phyloP scores from a whole-genome alignment of 2,797 vertebrate genomes.

The Pangasius macronema region DNA sequence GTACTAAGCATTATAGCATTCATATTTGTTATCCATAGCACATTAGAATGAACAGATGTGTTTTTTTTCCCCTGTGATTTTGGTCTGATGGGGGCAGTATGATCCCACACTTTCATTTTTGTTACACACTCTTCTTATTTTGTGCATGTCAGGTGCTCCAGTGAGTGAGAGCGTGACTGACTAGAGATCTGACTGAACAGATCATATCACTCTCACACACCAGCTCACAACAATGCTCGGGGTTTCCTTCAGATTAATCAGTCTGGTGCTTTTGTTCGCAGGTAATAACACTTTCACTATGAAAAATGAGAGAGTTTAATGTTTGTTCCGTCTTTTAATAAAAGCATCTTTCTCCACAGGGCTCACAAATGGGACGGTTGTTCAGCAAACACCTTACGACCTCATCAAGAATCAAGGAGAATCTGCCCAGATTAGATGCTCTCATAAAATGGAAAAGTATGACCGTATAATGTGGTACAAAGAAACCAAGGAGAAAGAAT shows the following conservation, averaged over 20 bases:
- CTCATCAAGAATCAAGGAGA: conserved; percentile 33
- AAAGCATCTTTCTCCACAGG: conserved; percentile 30
- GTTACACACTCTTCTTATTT: background rate
- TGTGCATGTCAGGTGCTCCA: background rate
- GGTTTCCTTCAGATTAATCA: background rate
- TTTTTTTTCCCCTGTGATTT: too few species aligned
- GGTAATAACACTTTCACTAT: conserved; percentile 22
- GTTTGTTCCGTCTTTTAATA: background rate
- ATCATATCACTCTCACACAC: background rate
- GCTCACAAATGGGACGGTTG: conserved; percentile 7
- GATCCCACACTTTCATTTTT: background rate
- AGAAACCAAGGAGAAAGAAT: conserved; percentile 24
- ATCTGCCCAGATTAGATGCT: conserved; percentile 39
- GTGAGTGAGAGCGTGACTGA: background rate
- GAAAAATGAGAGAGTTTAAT: background rate
- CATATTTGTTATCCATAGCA: background rate
- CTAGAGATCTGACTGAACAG: background rate
- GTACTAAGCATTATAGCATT: background rate
- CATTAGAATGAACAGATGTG: background rate
- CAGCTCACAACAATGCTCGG: conserved; percentile 19
- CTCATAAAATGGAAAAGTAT: conserved; percentile 37
- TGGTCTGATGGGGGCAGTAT: background rate
- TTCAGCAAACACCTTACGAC: conserved; percentile 46
- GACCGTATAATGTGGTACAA: conserved; percentile 53
- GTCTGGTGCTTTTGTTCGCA: conserved; percentile 8